Conservation (phyloP, 2,888 invertebrate species). For the Loripinus fragilis region DNA sequence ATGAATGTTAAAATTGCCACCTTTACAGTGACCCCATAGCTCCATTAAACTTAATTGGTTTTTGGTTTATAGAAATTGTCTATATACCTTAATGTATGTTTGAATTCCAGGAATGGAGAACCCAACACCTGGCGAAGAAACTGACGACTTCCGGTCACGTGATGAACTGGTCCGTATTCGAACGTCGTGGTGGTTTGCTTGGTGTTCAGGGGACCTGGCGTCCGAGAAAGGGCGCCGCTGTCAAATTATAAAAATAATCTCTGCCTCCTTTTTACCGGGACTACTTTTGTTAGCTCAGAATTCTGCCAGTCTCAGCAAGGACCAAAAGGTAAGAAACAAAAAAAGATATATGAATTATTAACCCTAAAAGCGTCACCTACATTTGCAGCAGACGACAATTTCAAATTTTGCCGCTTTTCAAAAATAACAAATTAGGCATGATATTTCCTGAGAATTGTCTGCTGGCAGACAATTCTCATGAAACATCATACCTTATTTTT, state of each 20-base stretch:
- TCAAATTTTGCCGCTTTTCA: too few species aligned
- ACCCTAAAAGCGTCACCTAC: too few species aligned
- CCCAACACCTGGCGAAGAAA: background rate
- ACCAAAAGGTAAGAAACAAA: background rate
- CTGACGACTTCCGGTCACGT: background rate
- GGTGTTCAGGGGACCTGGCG: conserved; percentile 1
- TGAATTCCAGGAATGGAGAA: background rate
- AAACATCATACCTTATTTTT: too few species aligned
- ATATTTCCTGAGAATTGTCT: too few species aligned
- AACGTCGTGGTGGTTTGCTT: background rate
- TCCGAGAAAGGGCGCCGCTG: background rate
- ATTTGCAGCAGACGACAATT: too few species aligned
- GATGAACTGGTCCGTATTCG: background rate
- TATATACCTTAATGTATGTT: background rate
- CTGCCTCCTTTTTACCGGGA: conserved; percentile 9
- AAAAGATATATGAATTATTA: too few species aligned
- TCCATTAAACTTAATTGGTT: too few species aligned
- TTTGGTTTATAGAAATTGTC: too few species aligned
- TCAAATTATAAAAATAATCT: conserved; percentile 14
- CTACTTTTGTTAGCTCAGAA: background rate
- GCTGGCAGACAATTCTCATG: too few species aligned
- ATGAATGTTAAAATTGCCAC: too few species aligned
- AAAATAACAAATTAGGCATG: too few species aligned
- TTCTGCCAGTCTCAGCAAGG: background rate
- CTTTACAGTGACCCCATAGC: too few species aligned